Conservation (phyloP, 2,797 vertebrate species). For the Denticeps clupeoides region DNA sequence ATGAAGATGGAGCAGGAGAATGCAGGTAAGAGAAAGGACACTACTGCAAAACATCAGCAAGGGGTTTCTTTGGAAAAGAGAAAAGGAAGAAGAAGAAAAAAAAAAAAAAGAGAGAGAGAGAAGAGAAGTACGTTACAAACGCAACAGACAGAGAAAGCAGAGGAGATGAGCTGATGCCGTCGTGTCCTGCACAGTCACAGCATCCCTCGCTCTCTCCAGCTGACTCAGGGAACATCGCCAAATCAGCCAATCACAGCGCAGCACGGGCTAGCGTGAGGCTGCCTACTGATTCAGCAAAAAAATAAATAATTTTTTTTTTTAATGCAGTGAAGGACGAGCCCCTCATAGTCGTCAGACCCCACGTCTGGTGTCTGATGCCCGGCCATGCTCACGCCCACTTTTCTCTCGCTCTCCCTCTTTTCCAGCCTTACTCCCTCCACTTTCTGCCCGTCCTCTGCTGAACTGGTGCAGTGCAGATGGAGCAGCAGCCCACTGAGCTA, state of each 20-base stretch:
- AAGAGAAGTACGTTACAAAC: constrained; percentile 12
- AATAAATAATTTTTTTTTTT: no score
- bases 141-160: not conserved
- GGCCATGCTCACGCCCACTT: not conserved
- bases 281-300: constrained; percentile 11
- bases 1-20: no score
- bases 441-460: not conserved
- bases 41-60: no score
- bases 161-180: not conserved
- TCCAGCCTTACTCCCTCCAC: not conserved
- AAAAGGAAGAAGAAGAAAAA: no score
- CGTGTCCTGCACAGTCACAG: constrained; percentile 1
- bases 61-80: no score
- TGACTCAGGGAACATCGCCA: constrained; percentile 14
- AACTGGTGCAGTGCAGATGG: constrained; percentile 16
- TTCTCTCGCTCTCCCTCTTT: not conserved
- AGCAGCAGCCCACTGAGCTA: constrained; percentile 9
- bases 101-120: constrained; percentile 7
- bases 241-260: constrained; percentile 18
- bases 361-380: not conserved
- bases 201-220: constrained; percentile 6
- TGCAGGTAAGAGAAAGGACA: no score
- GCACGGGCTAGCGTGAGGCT: constrained; percentile 2
- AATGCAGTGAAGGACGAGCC: constrained; percentile 18
- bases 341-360: constrained; percentile 5